Base-by-base conservation (phyloP, 2,113 vertebrate genomes). In the Pseudopodoces humilis region DNA sequence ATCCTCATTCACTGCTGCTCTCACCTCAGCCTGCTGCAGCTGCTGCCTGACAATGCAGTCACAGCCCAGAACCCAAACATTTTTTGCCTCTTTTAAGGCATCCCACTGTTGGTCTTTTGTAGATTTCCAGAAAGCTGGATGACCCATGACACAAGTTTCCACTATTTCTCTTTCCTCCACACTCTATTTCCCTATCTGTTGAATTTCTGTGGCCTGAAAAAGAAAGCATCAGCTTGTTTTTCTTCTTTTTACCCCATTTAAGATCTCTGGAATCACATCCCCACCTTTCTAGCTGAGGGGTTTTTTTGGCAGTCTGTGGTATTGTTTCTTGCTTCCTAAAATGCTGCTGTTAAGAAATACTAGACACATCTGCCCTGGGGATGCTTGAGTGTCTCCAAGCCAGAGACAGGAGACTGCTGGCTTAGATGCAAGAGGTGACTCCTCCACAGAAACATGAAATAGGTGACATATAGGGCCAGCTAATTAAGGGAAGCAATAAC, bases 311-410 rank as follows among this genome's bases (percentile, higher is more conserved):
- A 9, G 49, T 92, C 47, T 87, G 74, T 88, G 56, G 25, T 60
- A 35, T 82, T 87, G n/a, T 30, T 92, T 68, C 84, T 76, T 87
- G 41, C 62, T 88, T 88, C 64, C 50, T 90, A 74, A 95, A 77
- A 91, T 85, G 88, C 79, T 80, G 44, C 59, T 83, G 25, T 83
- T 92, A 77, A 84, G 78, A 79, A 95, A 91, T 53, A 69, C 74
- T 20, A 87, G 70, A 55, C 53, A 85, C 70, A 83, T 78, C 37
- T 64, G 71, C 44, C 78, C 63, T 49, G 55, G 49, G 28, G 49
- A 68, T 49, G 89, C 91, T 6, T 90, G 92, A 70, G 80, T 75
- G 37, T 64, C 41, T 91, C 72, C 82, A 84, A 75, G 47, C 31
- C 49, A 76, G 65, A 85, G 62, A 55, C 17, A 64, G 65, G 70